phyloP scores from a whole-genome alignment of 2,888 invertebrate species.

The Idaea straminata region DNA sequence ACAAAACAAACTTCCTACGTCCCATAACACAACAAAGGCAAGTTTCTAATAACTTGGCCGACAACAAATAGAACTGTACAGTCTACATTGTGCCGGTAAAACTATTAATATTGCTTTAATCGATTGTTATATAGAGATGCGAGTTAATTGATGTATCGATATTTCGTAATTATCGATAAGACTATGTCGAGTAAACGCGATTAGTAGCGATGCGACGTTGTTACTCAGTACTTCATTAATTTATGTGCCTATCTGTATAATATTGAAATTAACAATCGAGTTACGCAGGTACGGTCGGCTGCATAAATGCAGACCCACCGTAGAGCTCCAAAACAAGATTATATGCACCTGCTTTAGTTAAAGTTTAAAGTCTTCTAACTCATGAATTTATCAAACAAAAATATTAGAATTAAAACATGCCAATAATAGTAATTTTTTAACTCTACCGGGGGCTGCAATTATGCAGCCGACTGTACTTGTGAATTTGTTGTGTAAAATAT shows the following conservation, averaged over 20 bases:
- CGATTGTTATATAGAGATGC: neutral
- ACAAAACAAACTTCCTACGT: constrained; percentile 15
- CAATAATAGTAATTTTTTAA: too few relatives aligned
- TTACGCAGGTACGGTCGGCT: too few relatives aligned
- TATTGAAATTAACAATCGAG: neutral
- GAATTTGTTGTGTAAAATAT: neutral
- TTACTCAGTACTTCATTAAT: neutral
- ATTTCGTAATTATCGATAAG: constrained; percentile 1
- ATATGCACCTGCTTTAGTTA: too few relatives aligned
- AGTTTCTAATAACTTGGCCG: constrained; percentile 15
- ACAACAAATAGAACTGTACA: constrained; percentile 17
- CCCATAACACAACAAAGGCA: constrained; percentile 16
- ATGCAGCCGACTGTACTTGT: too few relatives aligned
- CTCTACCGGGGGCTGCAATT: too few relatives aligned
- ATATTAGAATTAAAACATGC: too few relatives aligned
- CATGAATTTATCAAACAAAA: too few relatives aligned
- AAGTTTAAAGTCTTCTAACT: too few relatives aligned
- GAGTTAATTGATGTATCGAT: constrained; percentile 5
- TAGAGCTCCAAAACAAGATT: too few relatives aligned
- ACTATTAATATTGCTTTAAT: constrained; percentile 18
- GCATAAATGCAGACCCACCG: too few relatives aligned
- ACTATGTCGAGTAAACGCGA: neutral
- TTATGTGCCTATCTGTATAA: neutral
- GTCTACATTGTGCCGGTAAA: constrained; percentile 15
- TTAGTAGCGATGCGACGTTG: neutral